Evolutionary conservation across 2,113 vertebrate species (phyloP).

Genomic region (Nansenia antarctica): DNA sequence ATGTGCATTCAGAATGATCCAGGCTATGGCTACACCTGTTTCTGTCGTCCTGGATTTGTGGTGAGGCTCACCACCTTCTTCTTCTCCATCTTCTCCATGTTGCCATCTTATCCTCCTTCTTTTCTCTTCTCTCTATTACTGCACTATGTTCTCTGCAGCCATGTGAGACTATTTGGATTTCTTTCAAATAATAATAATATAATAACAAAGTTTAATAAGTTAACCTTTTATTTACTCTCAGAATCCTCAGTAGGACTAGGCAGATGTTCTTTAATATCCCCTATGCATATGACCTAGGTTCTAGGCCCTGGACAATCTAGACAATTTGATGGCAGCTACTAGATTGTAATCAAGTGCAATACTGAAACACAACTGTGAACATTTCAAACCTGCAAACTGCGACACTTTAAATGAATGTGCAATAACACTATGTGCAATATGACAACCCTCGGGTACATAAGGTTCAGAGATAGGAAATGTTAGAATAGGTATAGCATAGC

Average conservation of each 20-base stretch:
- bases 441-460: too few relatives aligned
- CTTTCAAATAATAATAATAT: too few relatives aligned
- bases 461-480: too few relatives aligned
- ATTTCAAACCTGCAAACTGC: too few relatives aligned
- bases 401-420: too few relatives aligned
- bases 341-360: too few relatives aligned
- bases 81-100: constrained; percentile 1
- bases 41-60: constrained; percentile 89
- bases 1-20: constrained; percentile 86
- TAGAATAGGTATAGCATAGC: too few relatives aligned
- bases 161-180: constrained; percentile 18
- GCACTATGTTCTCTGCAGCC: neutral
- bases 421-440: too few relatives aligned
- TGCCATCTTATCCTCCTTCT: neutral
- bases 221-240: constrained; percentile 27
- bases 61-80: constrained; percentile 71
- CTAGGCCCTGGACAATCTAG: too few relatives aligned
- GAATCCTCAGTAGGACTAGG: neutral
- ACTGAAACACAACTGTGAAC: too few relatives aligned
- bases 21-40: constrained; percentile 84
- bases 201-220: too few relatives aligned
- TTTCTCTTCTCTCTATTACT: neutral
- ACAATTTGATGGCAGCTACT: too few relatives aligned
- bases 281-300: neutral
- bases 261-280: neutral